Conservation (phyloP, 2,797 vertebrate species). For the Brachyrhaphis roseni region DNA sequence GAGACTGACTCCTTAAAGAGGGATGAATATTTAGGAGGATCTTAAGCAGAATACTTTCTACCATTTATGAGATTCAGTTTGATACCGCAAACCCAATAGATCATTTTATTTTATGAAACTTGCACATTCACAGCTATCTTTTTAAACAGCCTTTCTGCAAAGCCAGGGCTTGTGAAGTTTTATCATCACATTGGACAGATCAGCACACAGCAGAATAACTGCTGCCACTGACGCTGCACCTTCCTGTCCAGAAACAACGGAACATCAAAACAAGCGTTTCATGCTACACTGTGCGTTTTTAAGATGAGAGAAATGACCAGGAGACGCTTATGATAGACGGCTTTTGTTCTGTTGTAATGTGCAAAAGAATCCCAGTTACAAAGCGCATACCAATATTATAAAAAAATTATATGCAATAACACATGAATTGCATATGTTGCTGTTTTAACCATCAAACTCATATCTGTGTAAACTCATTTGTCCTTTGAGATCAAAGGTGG, state of each 20-base stretch:
- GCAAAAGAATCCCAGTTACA: not conserved
- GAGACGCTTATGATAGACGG: not conserved
- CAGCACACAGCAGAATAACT: not conserved
- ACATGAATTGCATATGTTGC: not conserved
- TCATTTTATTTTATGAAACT: not conserved
- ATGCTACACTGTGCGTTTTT: not conserved
- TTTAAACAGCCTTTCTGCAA: conserved; percentile 2
- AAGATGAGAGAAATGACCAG: not conserved
- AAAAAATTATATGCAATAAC: not conserved
- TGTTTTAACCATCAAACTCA: not conserved
- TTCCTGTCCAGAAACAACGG: conserved; percentile 1
- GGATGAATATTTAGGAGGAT: not conserved
- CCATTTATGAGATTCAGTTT: conserved; percentile 1
- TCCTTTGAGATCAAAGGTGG: not conserved
- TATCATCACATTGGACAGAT: conserved; percentile 8
- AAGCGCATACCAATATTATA: not conserved
- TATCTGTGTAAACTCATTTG: not conserved
- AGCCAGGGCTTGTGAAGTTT: not conserved
- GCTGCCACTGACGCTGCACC: not conserved
- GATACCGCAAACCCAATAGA: not conserved
- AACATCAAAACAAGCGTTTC: not conserved
- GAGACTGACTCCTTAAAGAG: not conserved
- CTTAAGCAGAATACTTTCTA: not conserved
- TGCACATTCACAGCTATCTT: not conserved
- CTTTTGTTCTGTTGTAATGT: not conserved